Percentiles rank a stretch among this genome's conserved stretches.
Evolutionary conservation across 2,888 invertebrate genomes (phyloP).

Genomic region (Eubasilissa splendida): DNA sequence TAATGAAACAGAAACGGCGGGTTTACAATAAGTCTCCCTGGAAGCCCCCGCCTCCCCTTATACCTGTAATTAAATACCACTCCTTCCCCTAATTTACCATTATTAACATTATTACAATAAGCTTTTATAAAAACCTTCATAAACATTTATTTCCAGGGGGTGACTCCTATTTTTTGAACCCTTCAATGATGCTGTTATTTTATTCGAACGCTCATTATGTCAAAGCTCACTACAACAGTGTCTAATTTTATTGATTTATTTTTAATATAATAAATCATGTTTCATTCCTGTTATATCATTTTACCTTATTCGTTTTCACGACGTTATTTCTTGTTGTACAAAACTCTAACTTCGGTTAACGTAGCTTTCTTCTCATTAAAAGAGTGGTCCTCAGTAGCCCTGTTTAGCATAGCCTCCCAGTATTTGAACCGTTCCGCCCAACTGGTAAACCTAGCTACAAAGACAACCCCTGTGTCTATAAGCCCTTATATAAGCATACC

Average conservation of each 20-base stretch:
- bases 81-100: slow-evolving; percentile 31
- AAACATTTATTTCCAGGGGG: neutral
- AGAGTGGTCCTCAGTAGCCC: neutral
- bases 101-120: slow-evolving; percentile 51
- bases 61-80: slow-evolving; percentile 52
- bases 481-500: slow-evolving; percentile 25
- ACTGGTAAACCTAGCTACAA: slow-evolving; percentile 31
- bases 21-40: slow-evolving; percentile 7
- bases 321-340: too few species aligned
- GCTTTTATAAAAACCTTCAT: slow-evolving; percentile 45
- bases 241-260: too few species aligned
- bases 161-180: neutral
- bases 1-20: slow-evolving; percentile 17
- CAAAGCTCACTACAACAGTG: too few species aligned
- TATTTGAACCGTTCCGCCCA: neutral
- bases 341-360: too few species aligned
- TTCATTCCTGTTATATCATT: too few species aligned
- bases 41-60: slow-evolving; percentile 7
- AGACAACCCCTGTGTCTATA: slow-evolving; percentile 37
- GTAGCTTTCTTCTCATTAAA: neutral
- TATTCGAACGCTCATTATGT: neutral
- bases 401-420: neutral
- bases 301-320: too few species aligned
- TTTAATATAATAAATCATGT: too few species aligned
- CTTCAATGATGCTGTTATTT: slow-evolving; percentile 1